A percentile compares a stretch with the other conserved stretches of the same genome.
Conservation (phyloP, 2,113 vertebrate genomes). For the Chloroceryle aenea region DNA sequence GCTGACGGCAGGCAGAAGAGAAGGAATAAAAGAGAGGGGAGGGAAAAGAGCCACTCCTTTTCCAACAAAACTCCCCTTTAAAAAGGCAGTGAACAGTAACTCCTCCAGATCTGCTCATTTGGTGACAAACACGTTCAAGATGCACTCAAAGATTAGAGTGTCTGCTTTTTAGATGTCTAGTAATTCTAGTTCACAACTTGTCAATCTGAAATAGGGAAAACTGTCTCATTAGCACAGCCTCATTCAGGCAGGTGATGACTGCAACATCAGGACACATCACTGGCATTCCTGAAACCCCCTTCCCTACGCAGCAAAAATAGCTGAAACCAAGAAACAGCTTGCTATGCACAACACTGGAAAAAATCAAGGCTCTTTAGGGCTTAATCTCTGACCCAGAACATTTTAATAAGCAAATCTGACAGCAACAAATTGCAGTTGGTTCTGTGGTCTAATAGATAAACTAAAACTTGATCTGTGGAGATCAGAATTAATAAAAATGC, state of each 20-base stretch:
- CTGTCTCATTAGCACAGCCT: not conserved
- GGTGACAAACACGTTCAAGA: not conserved
- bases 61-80: not conserved
- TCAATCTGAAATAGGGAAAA: not conserved
- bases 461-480: not conserved
- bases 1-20: not conserved
- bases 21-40: not conserved
- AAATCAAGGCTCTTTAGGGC: not conserved
- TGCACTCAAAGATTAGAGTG: not conserved
- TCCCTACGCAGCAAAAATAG: not conserved
- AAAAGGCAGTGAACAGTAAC: not conserved
- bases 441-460: not conserved
- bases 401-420: not conserved
- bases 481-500: not conserved
- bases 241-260: not conserved
- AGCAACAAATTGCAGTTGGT: not conserved
- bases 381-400: not conserved
- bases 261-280: accelerated
- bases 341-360: not conserved
- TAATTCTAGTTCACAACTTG: not conserved
- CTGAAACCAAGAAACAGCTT: not conserved
- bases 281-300: not conserved
- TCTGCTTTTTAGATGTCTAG: not conserved
- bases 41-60: not conserved
- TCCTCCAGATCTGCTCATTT: not conserved